Evolutionary conservation across 1,140 invertebrate genomes (phyloP), one percentile per base, ranked within the genome.

Genomic region (Cherax destructor): DNA sequence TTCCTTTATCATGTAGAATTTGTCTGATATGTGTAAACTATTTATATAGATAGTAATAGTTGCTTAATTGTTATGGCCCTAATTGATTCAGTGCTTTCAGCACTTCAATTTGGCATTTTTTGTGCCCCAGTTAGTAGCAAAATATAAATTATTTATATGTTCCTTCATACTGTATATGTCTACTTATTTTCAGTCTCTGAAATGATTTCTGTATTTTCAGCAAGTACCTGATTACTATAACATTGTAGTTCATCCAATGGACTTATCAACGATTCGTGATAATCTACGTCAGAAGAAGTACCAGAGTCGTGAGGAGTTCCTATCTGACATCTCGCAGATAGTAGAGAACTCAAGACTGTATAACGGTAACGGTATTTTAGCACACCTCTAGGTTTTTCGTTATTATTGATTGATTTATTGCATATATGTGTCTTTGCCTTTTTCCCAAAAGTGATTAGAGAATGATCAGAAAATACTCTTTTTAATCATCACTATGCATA

Each of bases 191-290:
- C 10, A 41, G 30, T 41, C 30, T 41, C 30, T 41, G 2, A 41
- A 61, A 5, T 65, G 61, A 47, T 61, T 77, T 72, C 24, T 74
- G 5, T 74, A 21, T 41, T 80, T 59, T 80, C 93, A 97, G 96
- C 94, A 96, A 93, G 98, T 99, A 10, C 97, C 97, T 0, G 98
- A 99, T 95, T 99, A 99, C 94, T 97, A 99, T 94, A 97, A 97
- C 91, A 98, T 99, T 56, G 96, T 99, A 11, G 96, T 97, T 69
- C 96, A 97, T 87, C 99, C 99, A 0, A 99, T 99, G 98, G 99
- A 99, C 94, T 95, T 99, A 65, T 99, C 99, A 95, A 98, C 98
- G 0, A 99, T 99, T 91, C 95, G 98, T 88, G 98, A 99, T 93
- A 98, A 98, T 94, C 95, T 99, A 4, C 95, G 98, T 13, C 96